These are phyloP conservation scores for Odontophorus gujanensis DNA, from an alignment of 2,113 vertebrate species.

Conservation along the genomic window DNA sequence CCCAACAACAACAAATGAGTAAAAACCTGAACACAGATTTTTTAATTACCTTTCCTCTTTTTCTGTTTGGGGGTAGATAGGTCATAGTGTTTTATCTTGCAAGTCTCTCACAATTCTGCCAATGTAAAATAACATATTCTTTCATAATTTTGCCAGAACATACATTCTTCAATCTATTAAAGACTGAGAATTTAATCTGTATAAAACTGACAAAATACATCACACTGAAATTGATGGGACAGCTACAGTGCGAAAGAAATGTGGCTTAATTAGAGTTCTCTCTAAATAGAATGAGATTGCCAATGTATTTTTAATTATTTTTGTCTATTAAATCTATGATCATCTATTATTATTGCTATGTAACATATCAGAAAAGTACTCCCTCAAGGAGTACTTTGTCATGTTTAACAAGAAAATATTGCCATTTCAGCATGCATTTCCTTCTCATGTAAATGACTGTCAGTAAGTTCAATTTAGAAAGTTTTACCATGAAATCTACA, in stretches of 20 bases:
- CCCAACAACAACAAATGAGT: background rate
- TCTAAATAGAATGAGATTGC: conserved; percentile 30
- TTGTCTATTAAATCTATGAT: conserved; percentile 48
- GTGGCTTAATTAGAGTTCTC: conserved; percentile 37
- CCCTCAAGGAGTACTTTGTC: background rate
- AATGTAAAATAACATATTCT: conserved; percentile 65
- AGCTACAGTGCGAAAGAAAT: conserved; percentile 53
- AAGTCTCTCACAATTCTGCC: conserved; percentile 43
- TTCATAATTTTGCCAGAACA: conserved; percentile 66
- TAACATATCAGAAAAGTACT: conserved; percentile 23
- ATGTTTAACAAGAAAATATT: conserved; percentile 40
- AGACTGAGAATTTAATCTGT: conserved; percentile 46
- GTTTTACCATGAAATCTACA: background rate
- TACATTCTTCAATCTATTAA: conserved; percentile 69
- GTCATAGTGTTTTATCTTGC: background rate
- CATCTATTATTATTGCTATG: conserved; percentile 31
- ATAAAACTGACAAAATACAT: conserved; percentile 73
- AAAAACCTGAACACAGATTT: background rate
- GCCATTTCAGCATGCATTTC: background rate
- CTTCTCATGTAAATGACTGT: background rate
- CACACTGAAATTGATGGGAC: conserved; percentile 53
- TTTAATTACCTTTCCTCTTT: background rate
- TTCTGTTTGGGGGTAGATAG: background rate
- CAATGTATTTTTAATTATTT: conserved; percentile 67
- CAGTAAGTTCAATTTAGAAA: background rate